Conservation (phyloP, 1,140 invertebrate species). For the Drosophila ogumai region DNA sequence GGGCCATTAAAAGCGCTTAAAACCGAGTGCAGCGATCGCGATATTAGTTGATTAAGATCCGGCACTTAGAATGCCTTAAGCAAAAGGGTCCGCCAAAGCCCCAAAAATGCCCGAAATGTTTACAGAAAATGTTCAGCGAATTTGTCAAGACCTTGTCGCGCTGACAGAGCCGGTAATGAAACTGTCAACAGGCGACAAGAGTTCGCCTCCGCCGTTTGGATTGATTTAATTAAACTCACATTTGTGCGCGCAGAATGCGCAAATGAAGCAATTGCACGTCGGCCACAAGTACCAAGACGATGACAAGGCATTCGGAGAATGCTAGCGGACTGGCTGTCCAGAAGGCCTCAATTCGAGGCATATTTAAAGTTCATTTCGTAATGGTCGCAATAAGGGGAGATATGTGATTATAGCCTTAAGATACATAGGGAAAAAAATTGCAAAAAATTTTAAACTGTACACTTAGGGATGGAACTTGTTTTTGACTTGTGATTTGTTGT, state of each 20-base stretch:
- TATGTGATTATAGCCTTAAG: constrained; percentile 23
- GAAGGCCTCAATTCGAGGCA: constrained; percentile 18
- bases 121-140: constrained; percentile 23
- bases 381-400: constrained; percentile 26
- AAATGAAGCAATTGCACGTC: constrained; percentile 55
- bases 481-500: background rate
- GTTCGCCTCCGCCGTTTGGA: constrained; percentile 14
- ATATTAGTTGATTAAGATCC: constrained; percentile 68
- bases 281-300: constrained; percentile 16
- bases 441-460: constrained; percentile 2
- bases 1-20: constrained; percentile 57
- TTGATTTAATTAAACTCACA: constrained; percentile 58
- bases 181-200: constrained; percentile 56
- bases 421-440: background rate
- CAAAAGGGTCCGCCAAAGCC: constrained; percentile 6
- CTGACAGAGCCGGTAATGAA: constrained; percentile 55
- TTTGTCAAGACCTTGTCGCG: constrained; percentile 61
- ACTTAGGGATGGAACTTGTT: background rate
- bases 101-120: constrained; percentile 44
- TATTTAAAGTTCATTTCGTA: constrained; percentile 62
- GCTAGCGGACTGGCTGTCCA: constrained; percentile 16
- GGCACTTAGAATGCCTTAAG: constrained; percentile 42
- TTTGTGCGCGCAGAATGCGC: constrained; percentile 48
- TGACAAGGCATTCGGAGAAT: constrained; percentile 57
- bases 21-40: constrained; percentile 36